Percentiles rank a stretch among this genome's conserved stretches.
Evolutionary conservation across 2,113 vertebrate species (phyloP).

Genomic region (Callaeas wilsoni): DNA sequence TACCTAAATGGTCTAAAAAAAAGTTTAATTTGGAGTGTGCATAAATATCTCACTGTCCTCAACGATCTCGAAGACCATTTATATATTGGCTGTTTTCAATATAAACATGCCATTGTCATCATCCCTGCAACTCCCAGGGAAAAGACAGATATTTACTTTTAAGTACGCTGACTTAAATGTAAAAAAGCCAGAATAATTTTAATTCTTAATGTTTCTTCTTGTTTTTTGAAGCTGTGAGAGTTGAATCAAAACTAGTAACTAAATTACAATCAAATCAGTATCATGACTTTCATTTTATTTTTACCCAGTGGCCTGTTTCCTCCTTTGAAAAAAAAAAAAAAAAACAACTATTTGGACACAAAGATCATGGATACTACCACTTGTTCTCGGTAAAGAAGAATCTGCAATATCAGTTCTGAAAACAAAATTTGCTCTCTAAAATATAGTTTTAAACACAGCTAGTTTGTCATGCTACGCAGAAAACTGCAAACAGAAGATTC

Average conservation of each 20-base stretch:
- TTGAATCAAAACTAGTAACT: neutral
- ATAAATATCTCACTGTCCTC: neutral
- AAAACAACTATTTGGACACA: neutral
- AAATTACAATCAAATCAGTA: neutral
- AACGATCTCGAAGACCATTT: neutral
- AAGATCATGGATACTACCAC: neutral
- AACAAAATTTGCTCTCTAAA: neutral
- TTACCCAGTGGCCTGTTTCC: neutral
- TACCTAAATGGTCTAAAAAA: neutral
- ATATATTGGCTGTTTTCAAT: neutral
- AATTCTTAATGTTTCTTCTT: neutral
- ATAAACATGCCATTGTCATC: neutral
- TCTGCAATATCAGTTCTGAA: neutral
- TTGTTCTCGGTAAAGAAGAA: neutral
- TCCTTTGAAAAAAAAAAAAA: neutral
- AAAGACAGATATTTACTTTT: neutral
- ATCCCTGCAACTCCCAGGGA: neutral
- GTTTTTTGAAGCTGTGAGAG: neutral
- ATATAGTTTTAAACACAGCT: neutral
- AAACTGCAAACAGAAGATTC: neutral
- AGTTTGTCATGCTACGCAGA: rapidly evolving
- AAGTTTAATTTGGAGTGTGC: neutral
- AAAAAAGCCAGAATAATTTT: neutral
- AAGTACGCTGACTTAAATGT: neutral
- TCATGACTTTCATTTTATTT: neutral